Evolutionary conservation across 30 jellyfish, hydroid and myxozoan species (phyloP), one percentile per base, ranked within the genome.

Genomic region (Aurelia aurita): DNA sequence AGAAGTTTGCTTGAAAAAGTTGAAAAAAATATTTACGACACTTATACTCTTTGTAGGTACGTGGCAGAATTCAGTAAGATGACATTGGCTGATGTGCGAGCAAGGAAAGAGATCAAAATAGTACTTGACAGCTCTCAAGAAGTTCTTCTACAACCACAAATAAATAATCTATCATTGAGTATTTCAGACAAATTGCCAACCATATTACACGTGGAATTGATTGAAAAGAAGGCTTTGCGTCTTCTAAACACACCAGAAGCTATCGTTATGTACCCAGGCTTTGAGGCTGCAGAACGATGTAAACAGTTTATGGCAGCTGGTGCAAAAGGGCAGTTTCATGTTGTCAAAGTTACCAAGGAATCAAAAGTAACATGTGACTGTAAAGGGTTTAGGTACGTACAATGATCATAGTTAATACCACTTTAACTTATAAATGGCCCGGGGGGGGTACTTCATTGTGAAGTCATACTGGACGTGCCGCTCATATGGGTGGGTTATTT

Each of bases 211-310:
- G 26, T 12, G 14, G 72, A 59, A 25, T 20, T 12, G 12, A 13
- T 59, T 8, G 26, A 59, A 20, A 59, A 59, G 72, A 59, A 59
- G 26, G 72, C 72, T 20, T 59, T 59, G 72, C 72, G 23, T 20
- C 13, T 59, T 8, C 26, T 59, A 59, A 59, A 59, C 72, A 31
- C 72, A 12, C 31, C 31, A 59, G 72, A 9, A 25, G 23, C 26
- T 59, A 19, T 51, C 23, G 26, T 59, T 9, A 9, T 31, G 31
- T 20, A 9, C 23, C 26, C 72, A 59, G 19, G 31, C 12, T 13
- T 20, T 8, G 23, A 9, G 12, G 72, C 19, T 8, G 26, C 13
- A 15, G 72, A 12, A 8, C 12, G 19, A 9, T 15, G 26, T 15
- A 13, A 59, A 31, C 23, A 20, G 12, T 51, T 51, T 51, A 13